phyloP scores from a whole-genome alignment of 2,888 invertebrate species.

The Melieria crassipennis region DNA sequence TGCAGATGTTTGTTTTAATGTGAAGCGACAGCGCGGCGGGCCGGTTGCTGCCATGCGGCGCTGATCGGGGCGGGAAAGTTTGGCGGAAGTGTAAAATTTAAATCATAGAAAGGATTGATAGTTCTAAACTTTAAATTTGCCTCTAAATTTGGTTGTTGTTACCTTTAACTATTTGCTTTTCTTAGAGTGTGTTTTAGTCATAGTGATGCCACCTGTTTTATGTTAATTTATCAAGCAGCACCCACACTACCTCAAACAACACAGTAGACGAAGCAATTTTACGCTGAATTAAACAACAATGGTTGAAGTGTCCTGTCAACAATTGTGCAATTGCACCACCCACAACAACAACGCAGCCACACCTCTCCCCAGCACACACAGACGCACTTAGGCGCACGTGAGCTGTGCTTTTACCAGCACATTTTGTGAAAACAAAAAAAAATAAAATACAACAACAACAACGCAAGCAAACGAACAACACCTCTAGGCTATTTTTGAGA shows the following conservation, averaged over 20 bases:
- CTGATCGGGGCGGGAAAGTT: not conserved
- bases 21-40: conserved; percentile 48
- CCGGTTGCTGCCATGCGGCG: not conserved
- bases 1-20: conserved; percentile 49
- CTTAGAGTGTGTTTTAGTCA: not conserved
- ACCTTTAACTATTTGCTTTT: no score
- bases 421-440: not conserved
- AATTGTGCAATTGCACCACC: conserved; percentile 26
- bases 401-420: conserved; percentile 4
- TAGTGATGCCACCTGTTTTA: not conserved
- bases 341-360: not conserved
- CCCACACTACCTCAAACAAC: no score
- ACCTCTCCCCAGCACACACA: not conserved
- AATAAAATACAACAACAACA: not conserved
- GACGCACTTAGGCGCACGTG: conserved; percentile 31
- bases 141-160: no score
- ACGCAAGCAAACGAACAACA: conserved; percentile 25
- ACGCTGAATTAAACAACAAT: conserved; percentile 64
- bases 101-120: no score
- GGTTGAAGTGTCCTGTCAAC: conserved; percentile 63
- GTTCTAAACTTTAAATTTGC: no score
- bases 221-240: not conserved
- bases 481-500: conserved; percentile 39
- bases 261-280: conserved; percentile 57
- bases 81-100: not conserved